Percentiles rank a stretch among this genome's conserved stretches.
phyloP scores from a whole-genome alignment of 2,113 vertebrate genomes.

The Hippocampus zosterae region DNA sequence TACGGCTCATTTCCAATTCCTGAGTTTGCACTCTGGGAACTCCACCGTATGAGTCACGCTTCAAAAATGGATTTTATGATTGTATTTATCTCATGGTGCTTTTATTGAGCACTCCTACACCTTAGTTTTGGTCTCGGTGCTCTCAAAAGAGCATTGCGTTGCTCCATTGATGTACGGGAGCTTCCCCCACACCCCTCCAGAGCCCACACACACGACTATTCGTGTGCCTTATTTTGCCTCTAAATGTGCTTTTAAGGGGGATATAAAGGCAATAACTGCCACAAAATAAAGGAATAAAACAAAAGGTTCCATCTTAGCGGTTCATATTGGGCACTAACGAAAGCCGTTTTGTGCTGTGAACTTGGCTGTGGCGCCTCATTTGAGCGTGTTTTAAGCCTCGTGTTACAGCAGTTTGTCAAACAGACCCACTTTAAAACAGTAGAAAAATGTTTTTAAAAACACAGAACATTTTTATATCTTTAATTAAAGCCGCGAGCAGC shows the following conservation, averaged over 20 bases:
- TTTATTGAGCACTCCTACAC: neutral
- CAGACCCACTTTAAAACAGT: neutral
- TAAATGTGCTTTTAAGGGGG: neutral
- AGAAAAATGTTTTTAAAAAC: neutral
- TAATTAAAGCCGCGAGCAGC: neutral
- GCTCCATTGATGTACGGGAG: too few species aligned
- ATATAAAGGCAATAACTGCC: constrained; percentile 1
- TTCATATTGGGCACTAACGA: neutral
- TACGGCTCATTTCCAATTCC: constrained; percentile 5
- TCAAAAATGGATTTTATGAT: constrained; percentile 4
- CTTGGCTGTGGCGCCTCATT: neutral
- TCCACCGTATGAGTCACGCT: neutral
- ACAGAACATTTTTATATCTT: neutral
- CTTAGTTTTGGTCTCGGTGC: neutral
- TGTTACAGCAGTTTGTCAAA: neutral
- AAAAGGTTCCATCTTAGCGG: neutral
- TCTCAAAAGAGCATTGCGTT: neutral
- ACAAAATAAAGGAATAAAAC: neutral
- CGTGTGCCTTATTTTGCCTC: neutral
- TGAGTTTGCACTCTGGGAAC: neutral
- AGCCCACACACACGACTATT: neutral
- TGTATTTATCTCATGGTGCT: constrained; percentile 1
- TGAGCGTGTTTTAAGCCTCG: neutral
- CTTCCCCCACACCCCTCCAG: neutral
- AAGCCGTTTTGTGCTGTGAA: neutral